Base-by-base conservation (phyloP, 2,113 vertebrate species). In the Bostrychus sinensis region DNA sequence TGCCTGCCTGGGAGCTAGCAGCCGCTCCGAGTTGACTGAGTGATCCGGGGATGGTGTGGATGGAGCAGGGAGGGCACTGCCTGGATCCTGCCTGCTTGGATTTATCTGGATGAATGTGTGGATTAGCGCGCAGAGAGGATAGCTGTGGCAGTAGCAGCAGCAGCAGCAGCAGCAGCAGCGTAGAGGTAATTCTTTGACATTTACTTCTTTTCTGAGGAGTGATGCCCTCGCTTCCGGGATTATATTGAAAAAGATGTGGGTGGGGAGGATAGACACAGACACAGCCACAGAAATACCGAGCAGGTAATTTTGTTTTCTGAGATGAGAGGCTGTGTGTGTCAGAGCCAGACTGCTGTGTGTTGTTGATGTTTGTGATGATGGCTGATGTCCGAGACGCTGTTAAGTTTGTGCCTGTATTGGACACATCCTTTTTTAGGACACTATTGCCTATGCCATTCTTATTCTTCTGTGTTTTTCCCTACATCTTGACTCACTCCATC, bases 21-120 rank as follows among this genome's bases (percentile, higher is more conserved):
- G 86, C 91, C 39, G 80, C 89, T 89, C 86, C 81, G 86, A 90
- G 81, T 91, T 89, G 89, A 88, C 84, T 89, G 89, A 89, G 89
- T 91, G 91, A 91, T 91, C 81, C 81, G 73, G 66, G 86, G 86
- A 78, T 42, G 72, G 66, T 61, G 78, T 62, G 69, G 66, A 69
- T 34, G 67, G 30, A 39, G 37, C 55, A 62, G 28, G 68, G 59
- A 66, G 43, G 67, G 64, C 75, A 73, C 56, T 51, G 48, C 48
- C 25, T 51, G 25, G 70, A 77, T 46, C 62, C 58, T 67, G 54
- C 59, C 60, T 56, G 63, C 70, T 68, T 57, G 82, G 85, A 85
- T 86, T 75, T 84, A 79, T 75, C 67, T 30, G 55, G 76, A 58
- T 80, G 53, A 81, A 73, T 76, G 66, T 82, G 43, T 70, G 85